Base-by-base conservation (phyloP, 1,140 invertebrate species). In the Dolichoris vasculosae region DNA sequence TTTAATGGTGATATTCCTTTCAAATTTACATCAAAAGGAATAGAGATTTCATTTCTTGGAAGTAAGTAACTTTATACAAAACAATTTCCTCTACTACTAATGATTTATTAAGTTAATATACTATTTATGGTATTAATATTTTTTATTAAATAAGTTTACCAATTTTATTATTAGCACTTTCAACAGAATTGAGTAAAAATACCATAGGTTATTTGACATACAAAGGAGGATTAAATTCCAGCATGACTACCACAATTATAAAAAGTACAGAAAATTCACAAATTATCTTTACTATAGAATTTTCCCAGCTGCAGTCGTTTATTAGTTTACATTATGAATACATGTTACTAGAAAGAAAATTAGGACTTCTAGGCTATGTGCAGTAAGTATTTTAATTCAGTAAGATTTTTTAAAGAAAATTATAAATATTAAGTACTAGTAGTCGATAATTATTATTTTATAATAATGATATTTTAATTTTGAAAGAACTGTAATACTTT, bases 201-300 rank as follows among this genome's bases (percentile, higher is more conserved):
- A 96, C 97, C 0, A 95, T 98, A 63, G 98, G 98, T 43, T 97
- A 98, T 89, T 91, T 99, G 17, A 97, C 97, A 0, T 98, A 97
- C 89, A 96, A 97, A 91, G 95, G 95, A 0, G 96, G 96, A 11
- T 83, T 92, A 8, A 94, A 96, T 63, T 96, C 96, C 26, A 95
- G 96, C 0, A 96, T 99, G 95, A 96, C 95, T 2, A 97, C 97
- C 0, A 95, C 95, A 67, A 93, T 98, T 40, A 95, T 97, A 51
- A 95, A 96, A 86, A 96, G 97, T 89, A 96, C 96, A 8, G 95
- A 96, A 86, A 94, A 94, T 55, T 91, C 90, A 79, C 94, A 89
- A 93, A 96, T 88, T 89, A 95, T 84, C 94, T 95, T 91, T 93
- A 96, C 96, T 1, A 89, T 98, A 83, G 96, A 97, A 92, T 95